Conservation (phyloP, 1,140 invertebrate genomes). For the Nymphalis io region DNA sequence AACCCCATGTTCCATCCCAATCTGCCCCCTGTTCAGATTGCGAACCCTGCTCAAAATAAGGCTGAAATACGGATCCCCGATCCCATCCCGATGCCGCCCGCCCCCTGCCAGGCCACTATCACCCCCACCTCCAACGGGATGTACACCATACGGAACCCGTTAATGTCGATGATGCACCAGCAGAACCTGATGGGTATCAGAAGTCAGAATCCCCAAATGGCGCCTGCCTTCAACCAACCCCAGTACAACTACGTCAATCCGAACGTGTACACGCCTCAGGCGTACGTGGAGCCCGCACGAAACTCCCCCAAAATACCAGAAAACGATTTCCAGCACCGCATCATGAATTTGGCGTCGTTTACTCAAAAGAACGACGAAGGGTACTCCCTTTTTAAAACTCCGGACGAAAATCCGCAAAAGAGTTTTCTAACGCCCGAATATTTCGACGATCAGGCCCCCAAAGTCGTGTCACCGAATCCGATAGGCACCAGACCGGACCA, state of each 20-base stretch:
- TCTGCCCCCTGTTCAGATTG: slow-evolving; percentile 65
- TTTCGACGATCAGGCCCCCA: slow-evolving; percentile 51
- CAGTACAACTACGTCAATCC: slow-evolving; percentile 63
- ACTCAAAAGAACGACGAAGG: slow-evolving; percentile 73
- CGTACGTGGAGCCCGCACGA: slow-evolving; percentile 34
- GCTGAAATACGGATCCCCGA: slow-evolving; percentile 69
- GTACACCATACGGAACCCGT: slow-evolving; percentile 90
- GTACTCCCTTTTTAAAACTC: slow-evolving; percentile 69
- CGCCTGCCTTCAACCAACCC: slow-evolving; percentile 46
- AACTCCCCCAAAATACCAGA: slow-evolving; percentile 46
- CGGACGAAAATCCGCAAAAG: slow-evolving; percentile 56
- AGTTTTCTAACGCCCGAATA: slow-evolving; percentile 62
- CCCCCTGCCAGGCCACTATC: slow-evolving; percentile 76
- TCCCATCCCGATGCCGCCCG: slow-evolving; percentile 76
- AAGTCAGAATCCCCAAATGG: slow-evolving; percentile 43
- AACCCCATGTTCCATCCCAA: slow-evolving; percentile 86
- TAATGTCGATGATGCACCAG: slow-evolving; percentile 79
- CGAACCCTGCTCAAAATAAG: slow-evolving; percentile 81
- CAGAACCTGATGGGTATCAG: slow-evolving; percentile 65
- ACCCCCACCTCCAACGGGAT: slow-evolving; percentile 82
- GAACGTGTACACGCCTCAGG: slow-evolving; percentile 49
- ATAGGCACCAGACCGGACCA: slow-evolving; percentile 62
- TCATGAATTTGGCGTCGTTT: slow-evolving; percentile 69
- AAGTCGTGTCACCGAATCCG: slow-evolving; percentile 64
- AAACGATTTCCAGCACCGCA: slow-evolving; percentile 58